Base-by-base conservation (phyloP, 2,888 invertebrate species). In the Nemotelus nigrinus region DNA sequence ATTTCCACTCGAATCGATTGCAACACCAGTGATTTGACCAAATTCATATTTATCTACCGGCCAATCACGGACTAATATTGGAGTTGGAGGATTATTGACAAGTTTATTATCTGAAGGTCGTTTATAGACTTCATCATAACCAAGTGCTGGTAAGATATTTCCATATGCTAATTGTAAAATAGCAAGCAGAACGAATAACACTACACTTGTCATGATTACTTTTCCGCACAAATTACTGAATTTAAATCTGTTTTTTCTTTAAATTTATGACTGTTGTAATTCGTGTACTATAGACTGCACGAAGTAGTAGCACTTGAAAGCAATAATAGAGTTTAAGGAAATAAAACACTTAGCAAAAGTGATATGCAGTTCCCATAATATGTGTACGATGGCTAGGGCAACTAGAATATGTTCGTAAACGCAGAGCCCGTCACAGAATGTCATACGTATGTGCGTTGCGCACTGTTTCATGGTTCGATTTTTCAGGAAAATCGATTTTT, bases 21-120 rank as follows among this genome's bases (percentile, higher is more conserved):
- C 91, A 1, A 98, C 91, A 2, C 94, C 96, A 0, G 94, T 92
- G 7, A 96, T 92, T 87, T 96, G 95, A 0, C 96, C 96, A 80
- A 91, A 84, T 64, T 88, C 88, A 10, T 90, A 86, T 41, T 86
- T 84, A 4, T 88, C 84, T 58, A 89, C 88, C 7, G 92, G 92
- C 92, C 92, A 92, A 78, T 90, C 89, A 83, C 90, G 89, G 2
- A 93, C 91, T 81, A 91, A 90, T 83, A 90, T 90, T 2, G 93
- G 93, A 82, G 91, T 89, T 64, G 90, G 85, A 3, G 89, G 83
- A 80, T 83, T 84, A 47, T 80, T 78, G 43, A 53, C 48, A 6
- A 58, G 5, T 57, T 65, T 74, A 44, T 8, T 6, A 41, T 74
- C 67, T 45, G 76, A 55, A 57, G 76, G 74, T 60, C 74, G 74